A percentile compares a stretch with the other conserved stretches of the same genome.
These are phyloP conservation scores for Osedax fenrisi DNA, from an alignment of 2,888 invertebrate species.

Conservation along the genomic window DNA sequence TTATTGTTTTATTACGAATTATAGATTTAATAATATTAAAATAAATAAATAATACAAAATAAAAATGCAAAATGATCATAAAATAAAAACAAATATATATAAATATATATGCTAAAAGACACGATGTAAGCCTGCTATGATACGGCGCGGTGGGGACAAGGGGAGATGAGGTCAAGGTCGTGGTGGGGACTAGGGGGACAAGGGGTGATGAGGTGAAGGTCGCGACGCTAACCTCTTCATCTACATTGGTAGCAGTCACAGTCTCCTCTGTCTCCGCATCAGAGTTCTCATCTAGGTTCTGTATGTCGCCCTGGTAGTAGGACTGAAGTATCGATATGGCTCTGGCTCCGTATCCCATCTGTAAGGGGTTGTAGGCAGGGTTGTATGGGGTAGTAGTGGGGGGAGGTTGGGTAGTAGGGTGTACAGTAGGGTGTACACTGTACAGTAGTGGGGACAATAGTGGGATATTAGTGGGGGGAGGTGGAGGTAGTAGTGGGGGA, in stretches of 20 bases:
- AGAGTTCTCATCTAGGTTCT: conserved; percentile 36
- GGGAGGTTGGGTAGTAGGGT: neutral
- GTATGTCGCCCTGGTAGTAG: conserved; percentile 69
- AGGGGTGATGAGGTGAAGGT: no score
- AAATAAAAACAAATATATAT: no score
- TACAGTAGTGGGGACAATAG: no score
- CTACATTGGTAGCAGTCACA: neutral
- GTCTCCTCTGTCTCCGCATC: neutral
- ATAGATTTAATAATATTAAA: no score
- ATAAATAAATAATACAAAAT: no score
- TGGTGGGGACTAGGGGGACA: no score
- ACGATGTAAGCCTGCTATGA: no score
- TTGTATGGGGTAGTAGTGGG: neutral
- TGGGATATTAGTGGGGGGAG: neutral
- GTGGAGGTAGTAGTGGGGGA: neutral
- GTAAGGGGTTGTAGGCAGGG: conserved; percentile 15
- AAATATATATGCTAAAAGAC: no score
- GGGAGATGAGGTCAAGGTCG: no score
- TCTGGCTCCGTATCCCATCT: conserved; percentile 92
- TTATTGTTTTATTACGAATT: no score
- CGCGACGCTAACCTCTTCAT: neutral
- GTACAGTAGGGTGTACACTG: neutral
- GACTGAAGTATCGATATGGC: conserved; percentile 71
- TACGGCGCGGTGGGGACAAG: no score
- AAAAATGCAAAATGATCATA: no score